Percentiles rank a stretch among this genome's conserved stretches.
These are phyloP conservation scores for Vulpes ferrilata DNA, from an alignment of 2,113 vertebrate genomes.

Conservation along the genomic window DNA sequence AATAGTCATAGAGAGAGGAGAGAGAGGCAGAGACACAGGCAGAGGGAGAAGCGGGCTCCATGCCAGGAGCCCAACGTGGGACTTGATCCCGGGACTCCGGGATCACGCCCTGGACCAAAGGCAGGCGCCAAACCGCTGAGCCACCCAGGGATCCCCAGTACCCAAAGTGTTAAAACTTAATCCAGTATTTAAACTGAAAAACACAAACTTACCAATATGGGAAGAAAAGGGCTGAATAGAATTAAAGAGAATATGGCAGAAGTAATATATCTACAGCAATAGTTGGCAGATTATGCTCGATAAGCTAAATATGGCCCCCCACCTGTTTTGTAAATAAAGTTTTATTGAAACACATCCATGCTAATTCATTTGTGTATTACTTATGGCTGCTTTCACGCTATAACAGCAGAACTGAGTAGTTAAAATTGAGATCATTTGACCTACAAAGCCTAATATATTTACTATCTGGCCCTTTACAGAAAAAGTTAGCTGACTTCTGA, in stretches of 20 bases:
- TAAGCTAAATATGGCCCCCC: too few species aligned
- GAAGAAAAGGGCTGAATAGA: neutral
- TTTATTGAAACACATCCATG: neutral
- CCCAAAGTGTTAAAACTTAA: neutral
- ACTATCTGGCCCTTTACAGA: neutral
- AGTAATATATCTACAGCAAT: neutral
- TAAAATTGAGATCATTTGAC: neutral
- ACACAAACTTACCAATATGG: neutral
- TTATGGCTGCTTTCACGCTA: neutral
- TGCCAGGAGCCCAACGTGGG: too few species aligned
- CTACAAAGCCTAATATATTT: neutral
- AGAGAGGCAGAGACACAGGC: too few species aligned
- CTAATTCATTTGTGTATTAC: neutral
- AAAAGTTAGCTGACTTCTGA: neutral
- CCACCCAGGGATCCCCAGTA: neutral
- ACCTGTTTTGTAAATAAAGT: neutral
- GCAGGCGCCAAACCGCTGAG: too few species aligned
- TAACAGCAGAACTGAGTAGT: neutral
- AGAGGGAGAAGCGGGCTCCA: too few species aligned
- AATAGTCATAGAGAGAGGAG: too few species aligned
- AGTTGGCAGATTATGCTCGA: neutral
- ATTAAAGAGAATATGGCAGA: neutral
- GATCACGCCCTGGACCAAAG: too few species aligned
- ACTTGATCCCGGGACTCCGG: too few species aligned
- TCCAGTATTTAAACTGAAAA: neutral